These are phyloP conservation scores for Etheostoma perlongum DNA, from an alignment of 2,797 vertebrate species.

Conservation along the genomic window DNA sequence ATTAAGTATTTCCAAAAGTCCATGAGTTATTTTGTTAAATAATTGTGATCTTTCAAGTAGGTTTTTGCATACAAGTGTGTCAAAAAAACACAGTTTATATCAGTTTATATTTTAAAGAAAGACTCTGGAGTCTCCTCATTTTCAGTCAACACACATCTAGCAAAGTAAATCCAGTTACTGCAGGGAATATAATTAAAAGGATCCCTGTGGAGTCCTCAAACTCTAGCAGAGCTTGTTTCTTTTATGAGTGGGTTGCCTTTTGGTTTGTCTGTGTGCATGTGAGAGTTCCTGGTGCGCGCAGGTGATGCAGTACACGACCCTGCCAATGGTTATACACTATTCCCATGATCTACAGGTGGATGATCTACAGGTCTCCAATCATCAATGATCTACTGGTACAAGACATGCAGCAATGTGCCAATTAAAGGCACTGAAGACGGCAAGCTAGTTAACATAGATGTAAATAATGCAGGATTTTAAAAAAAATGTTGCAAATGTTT, in stretches of 20 bases:
- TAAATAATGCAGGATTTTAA: not conserved
- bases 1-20: no score
- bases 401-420: not conserved
- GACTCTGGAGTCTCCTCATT: not conserved
- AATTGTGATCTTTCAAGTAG: no score
- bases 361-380: no score
- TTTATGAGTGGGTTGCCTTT: not conserved
- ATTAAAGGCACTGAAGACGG: not conserved
- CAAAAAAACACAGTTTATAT: not conserved
- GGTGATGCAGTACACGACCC: not conserved
- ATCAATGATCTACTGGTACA: not conserved
- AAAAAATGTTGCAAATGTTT: not conserved
- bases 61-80: not conserved
- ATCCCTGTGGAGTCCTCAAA: slow-evolving; percentile 6
- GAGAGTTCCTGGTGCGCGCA: no score
- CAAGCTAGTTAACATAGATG: not conserved
- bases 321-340: not conserved
- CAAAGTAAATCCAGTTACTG: not conserved
- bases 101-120: no score
- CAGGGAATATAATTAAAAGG: not conserved
- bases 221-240: not conserved
- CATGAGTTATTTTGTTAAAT: no score
- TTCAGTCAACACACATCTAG: not conserved
- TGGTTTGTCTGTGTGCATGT: not conserved
- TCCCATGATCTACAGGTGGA: not conserved